phyloP scores from a whole-genome alignment of 2,888 invertebrate species.

The Caenorhabditis sinica region DNA sequence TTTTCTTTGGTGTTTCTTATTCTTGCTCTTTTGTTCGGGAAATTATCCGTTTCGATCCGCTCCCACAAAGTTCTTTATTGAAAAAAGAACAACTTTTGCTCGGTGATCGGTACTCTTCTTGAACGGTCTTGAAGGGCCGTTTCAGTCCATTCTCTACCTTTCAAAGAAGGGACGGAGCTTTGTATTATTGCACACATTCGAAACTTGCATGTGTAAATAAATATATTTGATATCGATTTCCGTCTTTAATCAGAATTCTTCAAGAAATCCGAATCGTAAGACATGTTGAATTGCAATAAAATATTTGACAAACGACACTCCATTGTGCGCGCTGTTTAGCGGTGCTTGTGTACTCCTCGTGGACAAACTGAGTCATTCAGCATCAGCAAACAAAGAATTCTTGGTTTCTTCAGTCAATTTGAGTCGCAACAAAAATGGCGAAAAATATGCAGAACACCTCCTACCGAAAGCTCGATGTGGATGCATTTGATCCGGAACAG shows the following conservation, averaged over 20 bases:
- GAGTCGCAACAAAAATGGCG: conserved; percentile 70
- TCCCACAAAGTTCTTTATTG: conserved; percentile 48
- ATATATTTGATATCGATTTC: conserved; percentile 17
- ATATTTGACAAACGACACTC: conserved; percentile 35
- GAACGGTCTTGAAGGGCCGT: conserved; percentile 38
- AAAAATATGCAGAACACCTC: conserved; percentile 79
- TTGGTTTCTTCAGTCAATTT: neutral
- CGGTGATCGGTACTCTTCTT: conserved; percentile 48
- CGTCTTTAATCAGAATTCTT: neutral
- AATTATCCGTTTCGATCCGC: conserved; percentile 1
- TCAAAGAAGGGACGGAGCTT: conserved; percentile 39
- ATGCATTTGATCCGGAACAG: conserved; percentile 79
- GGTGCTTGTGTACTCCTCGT: conserved; percentile 15
- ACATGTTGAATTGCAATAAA: neutral
- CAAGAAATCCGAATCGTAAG: no score
- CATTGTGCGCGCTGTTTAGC: conserved; percentile 27
- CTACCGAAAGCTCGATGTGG: conserved; percentile 81
- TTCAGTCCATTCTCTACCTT: conserved; percentile 23
- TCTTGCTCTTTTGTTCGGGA: conserved; percentile 21
- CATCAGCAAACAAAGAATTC: neutral
- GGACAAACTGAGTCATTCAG: conserved; percentile 22
- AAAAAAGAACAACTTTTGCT: conserved; percentile 54
- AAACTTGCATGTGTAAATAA: conserved; percentile 38
- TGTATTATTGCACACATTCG: conserved; percentile 24
- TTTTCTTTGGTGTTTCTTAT: conserved; percentile 13